Percentiles rank a stretch among this genome's conserved stretches.
phyloP scores from a whole-genome alignment of 2,113 vertebrate genomes.

The Coturnix japonica region DNA sequence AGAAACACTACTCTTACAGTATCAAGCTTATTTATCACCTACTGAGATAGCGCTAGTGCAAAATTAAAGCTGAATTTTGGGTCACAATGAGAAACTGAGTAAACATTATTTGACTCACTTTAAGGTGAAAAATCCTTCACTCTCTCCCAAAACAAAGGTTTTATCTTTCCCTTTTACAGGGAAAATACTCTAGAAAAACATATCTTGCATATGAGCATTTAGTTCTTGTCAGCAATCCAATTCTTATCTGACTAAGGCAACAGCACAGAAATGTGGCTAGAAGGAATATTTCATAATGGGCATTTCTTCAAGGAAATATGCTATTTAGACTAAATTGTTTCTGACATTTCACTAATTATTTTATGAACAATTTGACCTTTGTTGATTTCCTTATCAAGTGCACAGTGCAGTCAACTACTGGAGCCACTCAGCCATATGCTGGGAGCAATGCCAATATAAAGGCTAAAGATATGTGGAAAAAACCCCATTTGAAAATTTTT shows the following conservation, averaged over 20 bases:
- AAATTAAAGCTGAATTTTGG: background rate
- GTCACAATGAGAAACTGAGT: background rate
- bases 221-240: background rate
- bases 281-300: constrained; percentile 47
- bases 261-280: background rate
- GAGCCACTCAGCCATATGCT: background rate
- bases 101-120: background rate
- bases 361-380: constrained; percentile 69
- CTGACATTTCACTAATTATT: constrained; percentile 71
- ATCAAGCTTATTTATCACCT: background rate
- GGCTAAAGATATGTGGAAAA: background rate
- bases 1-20: background rate
- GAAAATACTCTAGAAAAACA: background rate
- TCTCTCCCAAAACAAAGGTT: background rate
- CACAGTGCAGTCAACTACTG: constrained; percentile 12
- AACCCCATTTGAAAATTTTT: background rate
- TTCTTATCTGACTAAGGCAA: constrained; percentile 14
- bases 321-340: constrained; percentile 50
- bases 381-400: constrained; percentile 27
- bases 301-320: constrained; percentile 44
- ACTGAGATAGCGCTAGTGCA: background rate
- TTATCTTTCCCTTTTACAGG: background rate
- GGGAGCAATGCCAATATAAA: constrained; percentile 6
- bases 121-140: background rate
- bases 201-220: background rate